Evolutionary conservation across 2,797 vertebrate genomes (phyloP), one percentile per base, ranked within the genome.

Genomic region (Liparis tanakae): DNA sequence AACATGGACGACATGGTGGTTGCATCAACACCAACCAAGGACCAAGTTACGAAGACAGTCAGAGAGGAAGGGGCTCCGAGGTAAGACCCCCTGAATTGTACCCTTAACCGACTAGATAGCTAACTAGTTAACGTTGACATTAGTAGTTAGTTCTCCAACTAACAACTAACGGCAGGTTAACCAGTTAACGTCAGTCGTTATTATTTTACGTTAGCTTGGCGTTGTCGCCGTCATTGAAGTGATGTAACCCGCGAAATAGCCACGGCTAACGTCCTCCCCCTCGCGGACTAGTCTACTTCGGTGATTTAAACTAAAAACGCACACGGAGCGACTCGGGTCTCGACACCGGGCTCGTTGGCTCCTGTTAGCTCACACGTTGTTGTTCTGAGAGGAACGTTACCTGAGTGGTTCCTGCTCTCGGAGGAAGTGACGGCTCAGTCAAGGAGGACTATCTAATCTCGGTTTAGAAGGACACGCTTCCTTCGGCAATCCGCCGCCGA

Each of bases 381-480:
- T 17, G 25, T 17, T 7, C 10, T 61, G 25, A 66, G 65, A 72
- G 14, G 73, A 13, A n/a, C 34, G 56, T 55, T 84, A 91, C 90
- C 91, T 92, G 67, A 36, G 81, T 60, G 50, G 81, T 74, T 86
- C 37, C 74, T 75, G 39, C 69, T 76, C 25, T 37, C 61, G n/a
- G 37, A 75, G 39, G 82, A 67, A 61, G 44, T 43, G 59, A 50
- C 39, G 53, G 41, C 6, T 76, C 54, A 58, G 70, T 70, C 67
- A 78, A 41, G 25, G 36, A 79, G 76, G 74, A 77, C 68, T 36
- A 14, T 60, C 36, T 54, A 18, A 61, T 46, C 3, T 14, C 7
- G 14, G 1, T 13, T 12, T 36, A n/a, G 39, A 57, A 12, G 36
- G 10, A 34, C 13, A 22, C 0, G 4, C 5, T 18, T 33, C 36